Conservation (phyloP, 2,888 invertebrate species). For the Cephonodes hylas region DNA sequence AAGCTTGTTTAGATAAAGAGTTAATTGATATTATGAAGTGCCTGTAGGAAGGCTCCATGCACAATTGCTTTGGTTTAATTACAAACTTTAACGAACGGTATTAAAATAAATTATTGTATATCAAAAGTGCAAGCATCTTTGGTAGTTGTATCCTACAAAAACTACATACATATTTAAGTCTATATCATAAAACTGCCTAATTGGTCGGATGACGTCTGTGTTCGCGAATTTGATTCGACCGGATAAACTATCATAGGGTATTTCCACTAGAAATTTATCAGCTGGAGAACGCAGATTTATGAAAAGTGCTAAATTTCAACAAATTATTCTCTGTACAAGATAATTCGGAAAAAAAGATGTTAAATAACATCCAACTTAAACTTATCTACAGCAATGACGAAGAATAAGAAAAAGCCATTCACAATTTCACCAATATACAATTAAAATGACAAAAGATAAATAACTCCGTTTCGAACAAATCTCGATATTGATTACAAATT, state of each 20-base stretch:
- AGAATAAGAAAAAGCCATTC: too few relatives aligned
- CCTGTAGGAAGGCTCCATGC: background rate
- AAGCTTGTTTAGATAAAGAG: background rate
- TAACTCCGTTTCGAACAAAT: background rate
- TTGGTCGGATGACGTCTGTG: too few relatives aligned
- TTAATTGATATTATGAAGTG: background rate
- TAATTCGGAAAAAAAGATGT: too few relatives aligned
- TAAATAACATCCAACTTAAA: too few relatives aligned
- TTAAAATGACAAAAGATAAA: background rate
- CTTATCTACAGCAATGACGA: too few relatives aligned
- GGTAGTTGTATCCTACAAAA: background rate
- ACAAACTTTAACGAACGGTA: background rate
- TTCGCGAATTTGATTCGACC: too few relatives aligned
- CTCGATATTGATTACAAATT: background rate
- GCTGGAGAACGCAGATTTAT: background rate
- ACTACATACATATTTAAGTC: too few relatives aligned
- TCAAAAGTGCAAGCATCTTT: background rate
- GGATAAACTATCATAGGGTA: too few relatives aligned
- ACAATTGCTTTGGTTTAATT: conserved; percentile 1
- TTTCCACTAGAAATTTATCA: too few relatives aligned
- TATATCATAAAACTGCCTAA: too few relatives aligned
- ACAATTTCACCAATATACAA: too few relatives aligned
- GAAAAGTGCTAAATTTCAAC: background rate
- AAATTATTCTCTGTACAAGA: too few relatives aligned
- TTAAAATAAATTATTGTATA: background rate